Base-by-base conservation (phyloP, 1,140 invertebrate genomes). In the Agrilus planipennis region DNA sequence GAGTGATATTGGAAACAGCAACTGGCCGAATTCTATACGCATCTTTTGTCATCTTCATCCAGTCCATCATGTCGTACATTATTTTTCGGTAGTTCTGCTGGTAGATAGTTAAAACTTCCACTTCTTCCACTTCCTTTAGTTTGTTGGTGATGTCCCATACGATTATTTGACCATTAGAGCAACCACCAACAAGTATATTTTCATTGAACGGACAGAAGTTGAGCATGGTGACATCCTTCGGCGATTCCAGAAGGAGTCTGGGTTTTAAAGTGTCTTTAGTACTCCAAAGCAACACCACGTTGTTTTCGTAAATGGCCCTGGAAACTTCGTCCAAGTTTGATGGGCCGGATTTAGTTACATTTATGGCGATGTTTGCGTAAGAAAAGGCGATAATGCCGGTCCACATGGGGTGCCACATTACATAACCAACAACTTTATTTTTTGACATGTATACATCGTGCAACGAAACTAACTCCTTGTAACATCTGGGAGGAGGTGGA, bases 61-160 rank as follows among this genome's bases (percentile, higher is more conserved):
- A 84, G 10, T 59, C 65, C 63, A 81, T 77, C 45, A 75, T 67
- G 35, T 69, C 68, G 39, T 68, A 70, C 57, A 81, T 76, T n/a
- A 66, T 60, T 1, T 62, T 63, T 27, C 68, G 62, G 52, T 80
- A 76, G 46, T 70, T 77, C 47, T 72, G 62, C 57, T 79, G 73
- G 0, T 64, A 66, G 23, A 72, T 60, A 31, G 74, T 78, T n/a
- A 75, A 50, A n/a, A 73, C 67, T 53, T 73, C 66, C 17, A 75
- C 62, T 22, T 62, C 65, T 44, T 83, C 77, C 0, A 76, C 62
- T 45, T 70, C 67, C 47, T 79, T 70, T 31, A 81, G 65, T 51
- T 76, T 76, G 36, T 77, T 74, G 4, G 69, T 71, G 23, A 85
- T 65, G 55, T 85, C 78, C 82, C 82, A 85, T 14, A 85, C 45